These are phyloP conservation scores for Chironomus tepperi DNA, from an alignment of 1,140 invertebrate species.

Conservation along the genomic window DNA sequence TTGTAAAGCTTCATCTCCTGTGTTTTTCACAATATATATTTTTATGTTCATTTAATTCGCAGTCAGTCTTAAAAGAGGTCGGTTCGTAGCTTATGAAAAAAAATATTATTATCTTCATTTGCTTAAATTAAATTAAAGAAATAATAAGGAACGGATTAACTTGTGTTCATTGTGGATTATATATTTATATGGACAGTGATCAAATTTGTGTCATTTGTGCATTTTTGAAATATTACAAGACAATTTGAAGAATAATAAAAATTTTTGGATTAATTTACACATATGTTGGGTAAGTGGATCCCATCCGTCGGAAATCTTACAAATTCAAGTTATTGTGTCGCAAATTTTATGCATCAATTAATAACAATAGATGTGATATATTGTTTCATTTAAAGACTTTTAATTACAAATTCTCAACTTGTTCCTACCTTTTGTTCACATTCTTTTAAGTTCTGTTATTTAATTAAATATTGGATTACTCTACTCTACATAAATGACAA, in stretches of 20 bases:
- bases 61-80: constrained; percentile 10
- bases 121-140: background rate
- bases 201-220: too few species aligned
- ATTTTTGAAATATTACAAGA: too few species aligned
- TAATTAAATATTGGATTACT: background rate
- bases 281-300: background rate
- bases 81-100: background rate
- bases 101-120: too few species aligned
- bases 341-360: background rate
- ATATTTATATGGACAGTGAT: too few species aligned
- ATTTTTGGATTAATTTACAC: background rate
- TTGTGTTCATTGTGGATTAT: too few species aligned
- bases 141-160: too few species aligned
- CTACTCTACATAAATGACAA: background rate
- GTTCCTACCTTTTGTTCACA: background rate
- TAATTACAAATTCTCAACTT: background rate
- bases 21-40: too few species aligned
- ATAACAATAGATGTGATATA: background rate
- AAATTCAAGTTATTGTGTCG: background rate
- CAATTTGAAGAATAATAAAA: background rate
- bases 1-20: constrained; percentile 18
- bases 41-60: constrained; percentile 16
- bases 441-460: background rate
- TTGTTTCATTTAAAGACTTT: background rate
- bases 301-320: background rate